Conservation (phyloP, 1,140 invertebrate species). For the Apis cerana region DNA sequence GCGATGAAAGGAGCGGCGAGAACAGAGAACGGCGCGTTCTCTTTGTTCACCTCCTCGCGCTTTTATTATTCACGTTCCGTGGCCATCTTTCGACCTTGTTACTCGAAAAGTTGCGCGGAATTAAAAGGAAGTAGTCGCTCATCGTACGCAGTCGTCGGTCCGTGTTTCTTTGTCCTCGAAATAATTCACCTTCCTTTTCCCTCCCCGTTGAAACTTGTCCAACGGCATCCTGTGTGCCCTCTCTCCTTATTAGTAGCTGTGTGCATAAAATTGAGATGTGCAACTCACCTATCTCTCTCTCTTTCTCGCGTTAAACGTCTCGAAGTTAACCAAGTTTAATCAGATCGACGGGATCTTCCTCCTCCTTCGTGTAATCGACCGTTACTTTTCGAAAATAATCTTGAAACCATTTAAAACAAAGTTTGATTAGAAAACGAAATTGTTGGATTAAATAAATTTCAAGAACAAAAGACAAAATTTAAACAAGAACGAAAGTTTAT, state of each 20-base stretch:
- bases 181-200: not conserved
- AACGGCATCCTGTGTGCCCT: not conserved
- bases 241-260: not conserved
- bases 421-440: no score
- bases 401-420: not conserved
- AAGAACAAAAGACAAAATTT: no score
- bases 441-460: no score
- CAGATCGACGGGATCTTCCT: not conserved
- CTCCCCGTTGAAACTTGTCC: not conserved
- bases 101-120: slow-evolving; percentile 15
- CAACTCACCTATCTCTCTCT: not conserved
- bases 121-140: slow-evolving; percentile 25
- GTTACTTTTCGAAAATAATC: not conserved
- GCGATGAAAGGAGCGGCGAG: not conserved
- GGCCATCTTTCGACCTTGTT: slow-evolving; percentile 18
- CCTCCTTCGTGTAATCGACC: not conserved
- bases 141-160: not conserved
- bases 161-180: not conserved
- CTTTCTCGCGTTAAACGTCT: not conserved
- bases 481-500: not conserved
- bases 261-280: not conserved
- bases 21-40: not conserved
- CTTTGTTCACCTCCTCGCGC: not conserved
- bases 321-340: not conserved
- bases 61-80: slow-evolving; percentile 18